Conservation (phyloP, 2,888 invertebrate species). For the Myopa testacea region DNA sequence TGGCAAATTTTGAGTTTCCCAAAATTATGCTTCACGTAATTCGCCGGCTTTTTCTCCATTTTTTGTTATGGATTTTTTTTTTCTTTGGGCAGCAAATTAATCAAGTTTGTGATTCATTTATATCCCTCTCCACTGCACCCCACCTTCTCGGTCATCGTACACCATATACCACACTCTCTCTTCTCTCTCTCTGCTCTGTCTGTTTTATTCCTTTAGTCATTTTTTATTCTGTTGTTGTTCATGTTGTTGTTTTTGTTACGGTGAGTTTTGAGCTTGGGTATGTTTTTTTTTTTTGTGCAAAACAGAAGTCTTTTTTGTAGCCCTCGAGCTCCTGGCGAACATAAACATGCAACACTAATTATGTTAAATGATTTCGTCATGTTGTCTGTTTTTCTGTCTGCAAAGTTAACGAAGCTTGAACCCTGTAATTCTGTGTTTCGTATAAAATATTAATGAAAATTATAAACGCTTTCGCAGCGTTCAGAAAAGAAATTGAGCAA, state of each 20-base stretch:
- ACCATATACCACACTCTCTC: too few species aligned
- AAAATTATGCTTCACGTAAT: conserved; percentile 18
- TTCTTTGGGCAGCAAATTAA: conserved; percentile 33
- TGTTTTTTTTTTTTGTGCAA: too few species aligned
- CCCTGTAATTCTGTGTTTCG: background rate
- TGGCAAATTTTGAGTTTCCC: background rate
- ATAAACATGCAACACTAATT: conserved; percentile 16
- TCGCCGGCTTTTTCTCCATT: background rate
- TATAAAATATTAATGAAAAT: background rate
- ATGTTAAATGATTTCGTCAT: conserved; percentile 8
- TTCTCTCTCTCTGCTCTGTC: too few species aligned
- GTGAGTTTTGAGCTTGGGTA: too few species aligned
- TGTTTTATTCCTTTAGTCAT: too few species aligned
- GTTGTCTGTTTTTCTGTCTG: conserved; percentile 11
- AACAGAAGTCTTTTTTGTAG: background rate
- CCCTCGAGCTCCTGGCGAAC: background rate
- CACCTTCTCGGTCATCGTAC: too few species aligned
- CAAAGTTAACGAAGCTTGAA: conserved; percentile 19
- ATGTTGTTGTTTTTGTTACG: background rate
- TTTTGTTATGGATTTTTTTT: background rate
- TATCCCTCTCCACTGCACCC: background rate
- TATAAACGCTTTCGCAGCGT: too few species aligned
- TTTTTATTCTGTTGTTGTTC: background rate
- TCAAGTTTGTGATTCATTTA: conserved; percentile 22
- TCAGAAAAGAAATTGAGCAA: too few species aligned